Evolutionary conservation across 2,888 invertebrate genomes (phyloP).

Genomic region (Dusona sp.): DNA sequence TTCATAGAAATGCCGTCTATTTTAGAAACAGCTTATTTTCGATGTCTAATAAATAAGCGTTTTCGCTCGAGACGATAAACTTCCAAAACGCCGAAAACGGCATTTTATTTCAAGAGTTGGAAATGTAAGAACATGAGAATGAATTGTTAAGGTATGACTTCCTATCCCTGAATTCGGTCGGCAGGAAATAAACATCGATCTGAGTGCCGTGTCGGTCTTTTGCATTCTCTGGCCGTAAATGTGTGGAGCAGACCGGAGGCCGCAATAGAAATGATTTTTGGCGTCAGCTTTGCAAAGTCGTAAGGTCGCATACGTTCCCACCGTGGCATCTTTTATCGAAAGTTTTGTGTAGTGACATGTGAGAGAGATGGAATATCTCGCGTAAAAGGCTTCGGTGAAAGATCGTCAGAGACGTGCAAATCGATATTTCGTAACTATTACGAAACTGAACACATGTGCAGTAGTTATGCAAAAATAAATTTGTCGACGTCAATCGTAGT

Average conservation of each 20-base stretch:
- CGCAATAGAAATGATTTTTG: constrained; percentile 67
- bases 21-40: too few relatives aligned
- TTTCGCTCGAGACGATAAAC: not conserved
- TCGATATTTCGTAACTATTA: constrained; percentile 20
- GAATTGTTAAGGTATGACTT: constrained; percentile 37
- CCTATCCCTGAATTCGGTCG: constrained; percentile 57
- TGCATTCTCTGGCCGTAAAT: constrained; percentile 28
- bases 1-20: too few relatives aligned
- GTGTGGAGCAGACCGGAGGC: constrained; percentile 9
- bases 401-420: constrained; percentile 15
- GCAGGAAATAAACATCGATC: constrained; percentile 64
- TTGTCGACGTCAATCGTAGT: not conserved
- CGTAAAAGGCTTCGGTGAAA: constrained; percentile 32
- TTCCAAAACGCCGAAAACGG: not conserved
- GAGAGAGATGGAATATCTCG: not conserved
- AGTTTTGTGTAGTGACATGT: not conserved
- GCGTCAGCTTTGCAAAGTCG: constrained; percentile 17
- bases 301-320: constrained; percentile 15
- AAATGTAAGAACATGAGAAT: constrained; percentile 2
- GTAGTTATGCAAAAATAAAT: not conserved
- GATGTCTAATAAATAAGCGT: too few relatives aligned
- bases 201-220: constrained; percentile 43
- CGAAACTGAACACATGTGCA: not conserved
- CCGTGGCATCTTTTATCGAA: not conserved
- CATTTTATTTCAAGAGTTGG: not conserved